Evolutionary conservation across 1,140 invertebrate species (phyloP), one percentile per base, ranked within the genome.

Genomic region (Alviniconcha marisindica): DNA sequence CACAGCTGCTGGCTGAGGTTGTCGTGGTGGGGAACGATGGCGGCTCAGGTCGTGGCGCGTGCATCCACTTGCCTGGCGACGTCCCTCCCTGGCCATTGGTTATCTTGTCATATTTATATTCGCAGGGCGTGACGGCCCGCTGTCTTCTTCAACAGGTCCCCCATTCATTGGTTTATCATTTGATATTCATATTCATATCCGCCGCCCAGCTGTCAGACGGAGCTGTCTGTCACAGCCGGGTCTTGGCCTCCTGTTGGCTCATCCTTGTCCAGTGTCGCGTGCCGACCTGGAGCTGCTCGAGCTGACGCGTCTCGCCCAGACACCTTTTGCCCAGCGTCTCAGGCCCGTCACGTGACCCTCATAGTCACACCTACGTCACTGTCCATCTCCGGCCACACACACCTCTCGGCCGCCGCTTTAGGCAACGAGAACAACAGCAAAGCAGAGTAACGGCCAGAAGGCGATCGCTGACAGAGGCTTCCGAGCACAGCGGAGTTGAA

Each of bases 111-210:
- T 51, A 40, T 28, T 71, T 18, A 24, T 69, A 3, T 40, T 15
- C 31, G 36, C 18, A 33, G 56, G 69, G 69, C 69, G 36, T 71
- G 69, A 71, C 36, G 69, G 63, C 63, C 28, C 10, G 28, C n/a
- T 48, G 24, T 66, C 69, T 40, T 71, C 69, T 31, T 71, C 31
- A 71, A 15, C 66, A 60, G 56, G 56, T 60, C 56, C 24, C 21
- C 56, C 56, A 24, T 60, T 28, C 56, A 60, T 60, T 60, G 56
- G 56, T 21, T 60, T 71, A 24, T 78, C 51, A 60, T 78, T 60
- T 77, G 51, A 78, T 78, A 78, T 78, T 78, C 77, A 78, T 78
- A 78, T 54, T 56, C 28, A 33, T 40, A 36, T 31, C 7, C 56
- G 21, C 28, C 56, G 44, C 77, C 77, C 51, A 56, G 44, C 44